Evolutionary conservation across 2,888 invertebrate species (phyloP).

Genomic region (Heliconius charithonia): DNA sequence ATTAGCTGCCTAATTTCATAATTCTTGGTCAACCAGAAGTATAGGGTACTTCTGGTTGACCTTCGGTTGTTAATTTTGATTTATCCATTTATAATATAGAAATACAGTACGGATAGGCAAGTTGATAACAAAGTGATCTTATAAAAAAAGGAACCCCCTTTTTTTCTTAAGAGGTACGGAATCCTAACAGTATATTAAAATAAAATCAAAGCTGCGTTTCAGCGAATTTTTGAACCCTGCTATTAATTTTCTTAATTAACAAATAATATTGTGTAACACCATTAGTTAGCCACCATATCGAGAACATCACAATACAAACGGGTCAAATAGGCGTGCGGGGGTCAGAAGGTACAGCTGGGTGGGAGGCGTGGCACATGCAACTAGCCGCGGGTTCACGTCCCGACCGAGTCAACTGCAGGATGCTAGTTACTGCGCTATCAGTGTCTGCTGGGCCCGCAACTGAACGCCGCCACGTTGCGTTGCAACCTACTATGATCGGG

Average conservation of each 20-base stretch:
- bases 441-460: slow-evolving; percentile 56
- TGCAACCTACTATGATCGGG: slow-evolving; percentile 70
- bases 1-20: no score
- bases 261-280: background rate
- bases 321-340: slow-evolving; percentile 62
- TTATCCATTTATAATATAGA: no score
- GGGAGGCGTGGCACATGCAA: slow-evolving; percentile 56
- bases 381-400: slow-evolving; percentile 57
- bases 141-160: no score
- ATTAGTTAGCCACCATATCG: slow-evolving; percentile 57
- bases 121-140: no score
- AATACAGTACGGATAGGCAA: no score
- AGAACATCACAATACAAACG: slow-evolving; percentile 60
- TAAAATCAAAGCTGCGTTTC: no score
- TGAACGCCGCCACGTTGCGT: slow-evolving; percentile 57
- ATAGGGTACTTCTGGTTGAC: no score
- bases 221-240: background rate
- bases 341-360: slow-evolving; percentile 58
- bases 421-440: slow-evolving; percentile 57
- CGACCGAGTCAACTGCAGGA: slow-evolving; percentile 56
- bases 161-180: no score
- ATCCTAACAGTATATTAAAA: no score
- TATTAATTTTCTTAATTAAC: background rate
- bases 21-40: no score
- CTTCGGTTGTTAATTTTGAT: no score